A percentile compares a stretch with the other conserved stretches of the same genome.
phyloP scores from a whole-genome alignment of 2,113 vertebrate genomes.

The Ctenodactylus gundi region DNA sequence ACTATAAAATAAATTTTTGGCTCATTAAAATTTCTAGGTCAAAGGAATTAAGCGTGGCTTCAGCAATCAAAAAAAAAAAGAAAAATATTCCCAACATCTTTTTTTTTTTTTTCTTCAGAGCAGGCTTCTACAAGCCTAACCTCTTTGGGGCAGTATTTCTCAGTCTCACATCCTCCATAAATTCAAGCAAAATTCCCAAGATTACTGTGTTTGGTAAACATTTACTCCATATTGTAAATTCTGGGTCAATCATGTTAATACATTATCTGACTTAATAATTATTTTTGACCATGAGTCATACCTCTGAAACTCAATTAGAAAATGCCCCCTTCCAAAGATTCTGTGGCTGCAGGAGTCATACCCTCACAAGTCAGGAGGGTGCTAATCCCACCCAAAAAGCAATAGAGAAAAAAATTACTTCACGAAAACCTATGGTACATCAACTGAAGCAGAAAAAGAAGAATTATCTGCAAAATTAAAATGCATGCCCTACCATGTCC shows the following conservation, averaged over 20 bases:
- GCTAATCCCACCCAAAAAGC: neutral
- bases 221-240: neutral
- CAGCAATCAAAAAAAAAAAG: neutral
- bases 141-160: neutral
- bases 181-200: neutral
- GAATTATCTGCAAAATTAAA: neutral
- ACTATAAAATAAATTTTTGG: neutral
- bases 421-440: neutral
- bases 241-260: neutral
- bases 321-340: neutral
- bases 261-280: neutral
- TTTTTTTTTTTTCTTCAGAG: neutral
- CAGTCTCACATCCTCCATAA: neutral
- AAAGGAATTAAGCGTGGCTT: neutral
- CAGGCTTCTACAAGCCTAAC: no score
- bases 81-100: no score
- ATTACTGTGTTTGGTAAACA: no score
- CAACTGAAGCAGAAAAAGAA: neutral
- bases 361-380: neutral
- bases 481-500: rapidly evolving
- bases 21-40: neutral
- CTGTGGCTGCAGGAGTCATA: neutral
- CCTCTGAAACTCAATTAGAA: neutral
- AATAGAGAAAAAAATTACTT: neutral
- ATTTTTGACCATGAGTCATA: neutral